Evolutionary conservation across 1,140 invertebrate genomes (phyloP), one percentile per base, ranked within the genome.

Genomic region (Meteorus sp.): DNA sequence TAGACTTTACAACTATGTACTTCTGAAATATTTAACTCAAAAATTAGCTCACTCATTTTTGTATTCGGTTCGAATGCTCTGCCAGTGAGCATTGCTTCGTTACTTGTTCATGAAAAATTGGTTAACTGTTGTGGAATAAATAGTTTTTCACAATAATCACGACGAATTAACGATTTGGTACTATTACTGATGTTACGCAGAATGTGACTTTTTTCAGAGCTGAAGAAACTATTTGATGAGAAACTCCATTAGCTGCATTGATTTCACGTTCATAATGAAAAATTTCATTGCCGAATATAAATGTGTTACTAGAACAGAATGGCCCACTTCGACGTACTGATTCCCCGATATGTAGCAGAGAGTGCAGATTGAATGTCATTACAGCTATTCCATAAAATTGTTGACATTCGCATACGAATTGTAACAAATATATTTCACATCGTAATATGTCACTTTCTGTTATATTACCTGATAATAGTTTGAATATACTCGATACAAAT

Each of bases 401-500:
- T 55, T 70, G 50, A 48, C 59, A 64, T 11, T 61, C 13, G 2
- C 33, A 48, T 6, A 62, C 60, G 57, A 66, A 68, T 6, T 20
- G 23, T 7, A 60, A 11, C 2, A 70, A 50, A 27, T 64, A 33
- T 33, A 31, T n/a, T 54, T 70, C 61, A 54, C 59, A 61, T 56
- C 60, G 7, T 35, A 37, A n/a, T 15, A 67, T 50, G 9, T 65
- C 61, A 3, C 37, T 11, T 50, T 52, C n/a, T 1, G 53, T 59
- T 13, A 64, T 63, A 41, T 41, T 23, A 22, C 6, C 23, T 53
- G 60, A 22, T 27, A 55, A 55, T 3, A 62, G 37, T 22, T 56
- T 63, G 33, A 31, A 59, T 3, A 59, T 41, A 29, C 56, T 39
- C 50, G 60, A 57, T 4, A 68, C 63, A 15, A 65, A 56, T 0